Conservation (phyloP, 2,113 vertebrate genomes). For the Pteropus alecto region DNA sequence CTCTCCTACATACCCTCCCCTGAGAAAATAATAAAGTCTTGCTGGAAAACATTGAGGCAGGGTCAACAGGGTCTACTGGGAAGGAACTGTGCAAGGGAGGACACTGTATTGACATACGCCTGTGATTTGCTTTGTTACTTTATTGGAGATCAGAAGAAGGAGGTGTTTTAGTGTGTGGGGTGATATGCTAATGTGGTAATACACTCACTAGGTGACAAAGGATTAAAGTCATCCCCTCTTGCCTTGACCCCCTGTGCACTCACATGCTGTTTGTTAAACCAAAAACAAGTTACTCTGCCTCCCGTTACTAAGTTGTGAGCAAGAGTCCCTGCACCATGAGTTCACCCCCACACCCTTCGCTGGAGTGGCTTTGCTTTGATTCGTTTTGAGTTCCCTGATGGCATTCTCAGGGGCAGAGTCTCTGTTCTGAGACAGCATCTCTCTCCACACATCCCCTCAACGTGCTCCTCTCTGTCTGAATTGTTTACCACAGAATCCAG, state of each 20-base stretch:
- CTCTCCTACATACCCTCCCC: neutral
- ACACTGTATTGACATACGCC: accelerated
- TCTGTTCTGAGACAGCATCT: neutral
- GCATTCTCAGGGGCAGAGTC: neutral
- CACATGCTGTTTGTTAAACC: neutral
- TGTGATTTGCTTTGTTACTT: neutral
- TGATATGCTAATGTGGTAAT: neutral
- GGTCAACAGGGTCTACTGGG: neutral
- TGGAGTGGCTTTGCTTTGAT: neutral
- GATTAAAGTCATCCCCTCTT: neutral
- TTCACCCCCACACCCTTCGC: neutral
- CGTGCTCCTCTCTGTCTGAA: neutral
- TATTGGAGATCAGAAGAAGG: neutral
- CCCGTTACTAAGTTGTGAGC: neutral
- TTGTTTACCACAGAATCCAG: conserved; percentile 37
- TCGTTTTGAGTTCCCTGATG: neutral
- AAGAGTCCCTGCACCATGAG: neutral
- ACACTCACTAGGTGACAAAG: neutral
- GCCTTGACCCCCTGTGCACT: neutral
- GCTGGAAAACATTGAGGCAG: neutral
- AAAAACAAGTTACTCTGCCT: neutral
- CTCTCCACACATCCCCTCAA: neutral
- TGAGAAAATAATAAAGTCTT: neutral
- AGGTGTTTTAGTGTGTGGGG: neutral
- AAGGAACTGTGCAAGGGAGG: neutral